phyloP scores from a whole-genome alignment of 1,140 invertebrate species.

The Marisa cornuarietis region DNA sequence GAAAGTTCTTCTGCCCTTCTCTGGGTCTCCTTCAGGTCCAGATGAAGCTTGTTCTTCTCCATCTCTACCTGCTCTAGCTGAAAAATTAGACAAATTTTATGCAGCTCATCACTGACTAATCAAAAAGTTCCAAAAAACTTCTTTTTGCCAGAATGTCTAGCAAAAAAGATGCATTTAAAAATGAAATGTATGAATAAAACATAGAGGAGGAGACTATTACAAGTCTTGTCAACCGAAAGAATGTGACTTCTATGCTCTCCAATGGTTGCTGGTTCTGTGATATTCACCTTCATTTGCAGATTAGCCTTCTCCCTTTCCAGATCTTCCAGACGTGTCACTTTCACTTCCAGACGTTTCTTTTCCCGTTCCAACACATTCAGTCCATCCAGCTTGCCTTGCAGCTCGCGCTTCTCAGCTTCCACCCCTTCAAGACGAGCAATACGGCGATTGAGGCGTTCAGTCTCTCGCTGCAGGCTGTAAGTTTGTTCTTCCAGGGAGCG shows the following conservation, averaged over 20 bases:
- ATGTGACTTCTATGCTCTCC: neutral
- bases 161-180: neutral
- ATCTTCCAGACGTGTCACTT: constrained; percentile 34
- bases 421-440: constrained; percentile 32
- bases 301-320: constrained; percentile 29
- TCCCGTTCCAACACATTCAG: constrained; percentile 33
- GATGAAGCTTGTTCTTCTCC: constrained; percentile 17
- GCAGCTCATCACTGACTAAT: too few relatives aligned
- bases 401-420: constrained; percentile 25
- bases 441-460: constrained; percentile 24
- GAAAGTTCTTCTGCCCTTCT: constrained; percentile 5
- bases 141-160: too few relatives aligned
- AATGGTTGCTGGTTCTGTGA: neutral
- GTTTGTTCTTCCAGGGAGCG: constrained; percentile 78
- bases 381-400: constrained; percentile 33
- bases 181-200: neutral
- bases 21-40: constrained; percentile 9
- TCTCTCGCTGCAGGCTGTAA: constrained; percentile 74
- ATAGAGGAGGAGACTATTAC: neutral
- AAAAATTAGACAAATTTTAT: neutral
- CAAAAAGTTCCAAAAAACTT: too few relatives aligned
- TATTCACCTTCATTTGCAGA: constrained; percentile 23
- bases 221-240: neutral
- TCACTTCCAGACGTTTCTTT: constrained; percentile 68
- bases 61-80: constrained; percentile 26